A percentile compares a stretch with the other conserved stretches of the same genome.
These are phyloP conservation scores for Auanema freiburgensis DNA, from an alignment of 2,888 invertebrate species.

Conservation along the genomic window DNA sequence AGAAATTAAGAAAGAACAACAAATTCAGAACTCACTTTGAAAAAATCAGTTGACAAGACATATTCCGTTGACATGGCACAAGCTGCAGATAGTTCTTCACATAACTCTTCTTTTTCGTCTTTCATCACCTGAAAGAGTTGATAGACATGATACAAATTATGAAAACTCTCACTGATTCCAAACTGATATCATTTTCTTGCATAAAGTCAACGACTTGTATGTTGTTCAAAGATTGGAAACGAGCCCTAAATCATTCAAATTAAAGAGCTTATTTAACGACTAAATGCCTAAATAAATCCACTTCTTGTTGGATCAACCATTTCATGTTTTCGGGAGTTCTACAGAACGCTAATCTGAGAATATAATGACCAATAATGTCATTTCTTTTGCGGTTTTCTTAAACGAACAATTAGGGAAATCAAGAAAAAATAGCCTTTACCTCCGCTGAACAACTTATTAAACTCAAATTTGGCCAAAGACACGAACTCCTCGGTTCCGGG, in stretches of 20 bases:
- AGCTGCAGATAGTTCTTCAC: slow-evolving; percentile 13
- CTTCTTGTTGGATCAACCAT: slow-evolving; percentile 87
- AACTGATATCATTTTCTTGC: slow-evolving; percentile 6
- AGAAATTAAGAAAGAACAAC: neutral
- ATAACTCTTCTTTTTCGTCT: slow-evolving; percentile 15
- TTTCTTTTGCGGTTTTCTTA: slow-evolving; percentile 3
- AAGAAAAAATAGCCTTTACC: neutral
- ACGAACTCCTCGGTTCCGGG: neutral
- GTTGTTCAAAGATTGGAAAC: slow-evolving; percentile 6
- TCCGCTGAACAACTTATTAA: neutral
- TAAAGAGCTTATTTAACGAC: neutral
- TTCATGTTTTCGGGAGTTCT: slow-evolving; percentile 77
- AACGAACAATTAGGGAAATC: neutral
- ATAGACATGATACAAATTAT: neutral
- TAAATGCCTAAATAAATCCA: slow-evolving; percentile 79
- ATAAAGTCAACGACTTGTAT: slow-evolving; percentile 1
- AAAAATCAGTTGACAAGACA: slow-evolving; percentile 24
- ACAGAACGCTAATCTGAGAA: slow-evolving; percentile 87
- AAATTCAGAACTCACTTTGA: slow-evolving; percentile 30
- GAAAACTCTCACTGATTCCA: slow-evolving; percentile 8
- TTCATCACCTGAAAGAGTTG: slow-evolving; percentile 8
- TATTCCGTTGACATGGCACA: slow-evolving; percentile 15
- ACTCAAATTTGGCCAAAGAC: neutral
- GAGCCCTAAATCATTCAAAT: neutral
- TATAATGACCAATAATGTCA: slow-evolving; percentile 90